Evolutionary conservation across 2,888 invertebrate species (phyloP).

Genomic region (Acheta domesticus): DNA sequence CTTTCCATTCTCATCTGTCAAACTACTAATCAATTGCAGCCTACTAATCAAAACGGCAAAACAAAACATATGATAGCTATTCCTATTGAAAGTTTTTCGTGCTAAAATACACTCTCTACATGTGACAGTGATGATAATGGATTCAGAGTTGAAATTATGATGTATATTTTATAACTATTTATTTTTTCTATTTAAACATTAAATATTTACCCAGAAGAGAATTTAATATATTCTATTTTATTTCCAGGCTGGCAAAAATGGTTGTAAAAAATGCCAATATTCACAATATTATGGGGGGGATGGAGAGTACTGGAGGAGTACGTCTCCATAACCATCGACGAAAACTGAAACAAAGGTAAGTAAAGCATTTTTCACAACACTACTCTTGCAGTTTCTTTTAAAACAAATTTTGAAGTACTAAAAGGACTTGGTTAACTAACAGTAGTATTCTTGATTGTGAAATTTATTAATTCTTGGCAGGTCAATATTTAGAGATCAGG

Average conservation of each 20-base stretch:
- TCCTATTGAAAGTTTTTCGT: too few relatives aligned
- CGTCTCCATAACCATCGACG: constrained; percentile 86
- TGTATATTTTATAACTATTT: too few relatives aligned
- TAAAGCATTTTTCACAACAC: not conserved
- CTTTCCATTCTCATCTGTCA: too few relatives aligned
- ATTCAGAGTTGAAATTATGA: too few relatives aligned
- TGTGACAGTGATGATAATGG: too few relatives aligned
- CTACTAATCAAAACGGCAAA: too few relatives aligned
- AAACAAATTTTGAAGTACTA: not conserved
- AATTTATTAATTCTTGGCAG: not conserved
- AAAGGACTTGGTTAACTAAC: too few relatives aligned
- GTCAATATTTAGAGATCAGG: not conserved
- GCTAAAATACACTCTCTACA: too few relatives aligned
- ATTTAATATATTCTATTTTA: not conserved
- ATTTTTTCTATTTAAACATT: too few relatives aligned
- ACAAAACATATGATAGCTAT: too few relatives aligned
- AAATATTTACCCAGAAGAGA: too few relatives aligned
- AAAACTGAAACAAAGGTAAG: constrained; percentile 81
- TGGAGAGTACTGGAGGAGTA: constrained; percentile 84
- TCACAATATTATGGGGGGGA: constrained; percentile 87
- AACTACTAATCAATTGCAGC: too few relatives aligned
- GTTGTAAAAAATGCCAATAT: constrained; percentile 79
- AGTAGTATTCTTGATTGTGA: not conserved
- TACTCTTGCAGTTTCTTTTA: not conserved
- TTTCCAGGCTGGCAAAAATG: constrained; percentile 57